Conservation (phyloP, 2,797 vertebrate species). For the Malacoctenus gilli region DNA sequence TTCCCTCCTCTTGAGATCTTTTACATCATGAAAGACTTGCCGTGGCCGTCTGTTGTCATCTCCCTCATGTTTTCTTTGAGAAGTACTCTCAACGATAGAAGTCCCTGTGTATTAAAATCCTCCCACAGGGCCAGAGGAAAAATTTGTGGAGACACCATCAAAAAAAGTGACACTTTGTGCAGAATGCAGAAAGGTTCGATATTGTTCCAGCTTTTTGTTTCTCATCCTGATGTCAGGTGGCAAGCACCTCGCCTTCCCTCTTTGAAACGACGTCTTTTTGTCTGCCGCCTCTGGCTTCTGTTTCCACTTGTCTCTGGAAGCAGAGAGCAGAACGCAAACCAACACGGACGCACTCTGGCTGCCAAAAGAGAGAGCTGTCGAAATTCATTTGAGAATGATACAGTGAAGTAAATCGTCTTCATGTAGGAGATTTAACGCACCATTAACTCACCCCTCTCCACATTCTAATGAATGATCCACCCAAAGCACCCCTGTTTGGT, state of each 20-base stretch:
- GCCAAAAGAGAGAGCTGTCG: slow-evolving; percentile 19
- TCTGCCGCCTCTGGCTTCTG: neutral
- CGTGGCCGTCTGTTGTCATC: slow-evolving; percentile 18
- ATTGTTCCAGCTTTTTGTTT: no score
- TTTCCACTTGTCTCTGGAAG: slow-evolving; percentile 1
- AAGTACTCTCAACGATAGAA: slow-evolving; percentile 15
- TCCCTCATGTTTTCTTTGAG: slow-evolving; percentile 30
- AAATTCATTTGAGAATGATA: slow-evolving; percentile 17
- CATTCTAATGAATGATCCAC: slow-evolving; percentile 10
- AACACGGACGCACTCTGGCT: neutral
- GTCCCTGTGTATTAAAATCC: slow-evolving; percentile 9
- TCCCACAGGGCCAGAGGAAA: slow-evolving; percentile 7
- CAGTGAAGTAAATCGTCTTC: slow-evolving; percentile 12
- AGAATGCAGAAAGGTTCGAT: slow-evolving; percentile 1
- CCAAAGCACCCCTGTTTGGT: neutral
- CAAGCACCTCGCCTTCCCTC: no score
- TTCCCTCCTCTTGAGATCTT: slow-evolving; percentile 17
- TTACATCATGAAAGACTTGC: slow-evolving; percentile 24
- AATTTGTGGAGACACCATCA: neutral
- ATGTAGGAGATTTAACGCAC: slow-evolving; percentile 24
- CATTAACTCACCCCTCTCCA: slow-evolving; percentile 19
- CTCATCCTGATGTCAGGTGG: no score
- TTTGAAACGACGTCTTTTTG: no score
- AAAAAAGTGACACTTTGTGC: no score
- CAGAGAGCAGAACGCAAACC: slow-evolving; percentile 4